phyloP scores from a whole-genome alignment of 2,113 vertebrate genomes.

The Dromas ardeola region DNA sequence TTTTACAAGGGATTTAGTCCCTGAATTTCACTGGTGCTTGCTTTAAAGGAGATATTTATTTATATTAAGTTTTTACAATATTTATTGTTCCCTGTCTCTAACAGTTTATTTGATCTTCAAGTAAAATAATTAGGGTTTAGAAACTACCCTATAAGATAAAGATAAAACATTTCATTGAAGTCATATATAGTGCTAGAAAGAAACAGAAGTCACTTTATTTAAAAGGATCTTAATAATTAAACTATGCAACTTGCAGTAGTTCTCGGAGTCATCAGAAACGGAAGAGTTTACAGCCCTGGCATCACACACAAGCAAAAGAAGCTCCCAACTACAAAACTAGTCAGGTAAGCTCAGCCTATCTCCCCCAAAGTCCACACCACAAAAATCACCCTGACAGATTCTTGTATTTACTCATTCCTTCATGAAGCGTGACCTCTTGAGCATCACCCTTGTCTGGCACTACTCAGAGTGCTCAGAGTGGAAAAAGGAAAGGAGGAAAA shows the following conservation, averaged over 20 bases:
- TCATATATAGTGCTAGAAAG: neutral
- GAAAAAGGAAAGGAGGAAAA: neutral
- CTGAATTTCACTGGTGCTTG: neutral
- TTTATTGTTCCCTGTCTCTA: constrained; percentile 27
- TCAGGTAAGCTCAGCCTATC: neutral
- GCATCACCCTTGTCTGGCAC: neutral
- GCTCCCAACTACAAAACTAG: neutral
- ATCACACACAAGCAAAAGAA: neutral
- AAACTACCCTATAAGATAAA: constrained; percentile 17
- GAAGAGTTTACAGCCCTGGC: neutral
- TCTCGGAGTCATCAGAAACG: neutral
- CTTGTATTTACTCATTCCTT: neutral
- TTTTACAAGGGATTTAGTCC: neutral
- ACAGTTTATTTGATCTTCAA: constrained; percentile 11
- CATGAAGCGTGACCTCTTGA: neutral
- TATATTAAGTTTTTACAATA: neutral
- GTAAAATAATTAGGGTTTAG: constrained; percentile 10
- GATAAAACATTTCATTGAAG: neutral
- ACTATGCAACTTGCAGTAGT: neutral
- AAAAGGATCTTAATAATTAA: neutral
- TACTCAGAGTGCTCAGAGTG: neutral
- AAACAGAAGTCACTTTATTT: neutral
- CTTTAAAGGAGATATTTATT: constrained; percentile 18
- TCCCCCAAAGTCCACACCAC: neutral
- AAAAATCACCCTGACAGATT: neutral